A percentile compares a stretch with the other conserved stretches of the same genome.
Conservation (phyloP, 2,888 invertebrate species). For the Lasius platythorax region DNA sequence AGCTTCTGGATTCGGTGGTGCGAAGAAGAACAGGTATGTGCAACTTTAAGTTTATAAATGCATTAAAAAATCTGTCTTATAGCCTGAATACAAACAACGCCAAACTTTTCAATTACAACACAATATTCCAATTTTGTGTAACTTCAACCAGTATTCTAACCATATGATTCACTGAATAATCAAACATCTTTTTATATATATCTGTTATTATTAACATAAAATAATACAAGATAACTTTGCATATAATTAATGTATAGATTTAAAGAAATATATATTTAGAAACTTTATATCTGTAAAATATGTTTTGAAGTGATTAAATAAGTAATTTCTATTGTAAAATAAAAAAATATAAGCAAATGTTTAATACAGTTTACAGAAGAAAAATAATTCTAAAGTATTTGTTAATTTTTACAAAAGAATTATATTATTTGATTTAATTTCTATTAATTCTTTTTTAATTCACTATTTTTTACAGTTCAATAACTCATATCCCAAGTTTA, state of each 20-base stretch:
- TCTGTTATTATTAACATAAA: not conserved
- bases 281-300: not conserved
- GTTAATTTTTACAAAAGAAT: not conserved
- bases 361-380: not conserved
- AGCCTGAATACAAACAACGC: not conserved
- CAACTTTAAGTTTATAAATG: not conserved
- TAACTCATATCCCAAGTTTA: not conserved
- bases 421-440: not conserved
- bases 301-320: not conserved
- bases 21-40: constrained; percentile 36
- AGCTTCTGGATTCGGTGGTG: not conserved
- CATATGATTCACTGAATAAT: not conserved
- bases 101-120: not conserved
- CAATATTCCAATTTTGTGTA: not conserved
- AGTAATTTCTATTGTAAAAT: not conserved
- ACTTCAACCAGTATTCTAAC: not conserved
- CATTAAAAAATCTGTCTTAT: not conserved
- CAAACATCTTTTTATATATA: not conserved
- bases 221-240: not conserved
- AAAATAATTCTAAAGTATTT: constrained; percentile 10
- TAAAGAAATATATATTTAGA: not conserved
- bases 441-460: not conserved
- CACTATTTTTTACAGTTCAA: not conserved
- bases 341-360: not conserved
- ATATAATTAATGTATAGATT: not conserved